A percentile compares a stretch with the other conserved stretches of the same genome.
Conservation (phyloP, 2,888 invertebrate species). For the Periphyllus acericola region DNA sequence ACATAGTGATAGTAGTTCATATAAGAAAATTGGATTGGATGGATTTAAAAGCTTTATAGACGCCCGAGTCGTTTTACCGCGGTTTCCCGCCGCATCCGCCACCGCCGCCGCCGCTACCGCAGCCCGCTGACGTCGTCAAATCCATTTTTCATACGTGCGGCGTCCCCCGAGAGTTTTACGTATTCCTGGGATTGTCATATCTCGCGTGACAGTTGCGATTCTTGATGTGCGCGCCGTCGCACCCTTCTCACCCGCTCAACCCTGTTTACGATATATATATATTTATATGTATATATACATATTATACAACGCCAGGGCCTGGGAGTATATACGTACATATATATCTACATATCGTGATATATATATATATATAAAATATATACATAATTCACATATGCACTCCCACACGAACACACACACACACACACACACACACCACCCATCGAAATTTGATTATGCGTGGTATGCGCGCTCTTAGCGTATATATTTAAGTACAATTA, state of each 20-base stretch:
- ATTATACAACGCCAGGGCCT: not conserved
- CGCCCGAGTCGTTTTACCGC: constrained; percentile 61
- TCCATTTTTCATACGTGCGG: constrained; percentile 57
- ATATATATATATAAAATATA: not conserved
- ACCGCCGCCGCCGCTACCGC: constrained; percentile 11
- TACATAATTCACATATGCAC: not conserved
- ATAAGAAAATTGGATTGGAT: constrained; percentile 62
- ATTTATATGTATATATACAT: not conserved
- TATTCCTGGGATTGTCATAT: constrained; percentile 61
- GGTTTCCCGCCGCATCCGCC: constrained; percentile 40
- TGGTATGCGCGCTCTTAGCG: not conserved
- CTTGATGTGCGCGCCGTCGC: constrained; percentile 29
- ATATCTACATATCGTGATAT: not conserved
- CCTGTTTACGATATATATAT: not conserved
- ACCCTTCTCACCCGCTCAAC: not conserved
- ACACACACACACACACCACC: not conserved
- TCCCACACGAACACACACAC: no score
- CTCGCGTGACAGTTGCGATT: constrained; percentile 61
- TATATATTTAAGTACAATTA: no score
- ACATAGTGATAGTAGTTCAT: constrained; percentile 61
- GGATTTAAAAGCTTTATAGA: constrained; percentile 62
- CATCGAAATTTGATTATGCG: not conserved
- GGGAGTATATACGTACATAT: no score
- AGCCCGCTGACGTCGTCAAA: constrained; percentile 52
- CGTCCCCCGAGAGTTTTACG: constrained; percentile 58